These are phyloP conservation scores for Typhlomys cinereus DNA, from an alignment of 2,113 vertebrate genomes.

Conservation along the genomic window DNA sequence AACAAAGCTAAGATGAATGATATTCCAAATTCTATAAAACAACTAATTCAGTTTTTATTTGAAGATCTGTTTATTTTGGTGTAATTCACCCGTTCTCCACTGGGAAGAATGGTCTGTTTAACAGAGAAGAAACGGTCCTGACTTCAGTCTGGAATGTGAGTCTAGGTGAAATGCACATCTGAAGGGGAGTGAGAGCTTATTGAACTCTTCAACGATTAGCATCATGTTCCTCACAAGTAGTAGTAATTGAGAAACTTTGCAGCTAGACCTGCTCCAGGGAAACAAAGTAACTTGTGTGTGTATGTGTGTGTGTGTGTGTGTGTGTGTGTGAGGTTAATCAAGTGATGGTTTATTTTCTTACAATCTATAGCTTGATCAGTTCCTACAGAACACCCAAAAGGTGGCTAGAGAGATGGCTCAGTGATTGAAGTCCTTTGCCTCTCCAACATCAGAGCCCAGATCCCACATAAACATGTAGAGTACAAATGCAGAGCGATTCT, in stretches of 20 bases:
- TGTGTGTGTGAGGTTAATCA: background rate
- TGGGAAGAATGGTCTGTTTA: background rate
- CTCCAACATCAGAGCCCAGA: too few species aligned
- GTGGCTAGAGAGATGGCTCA: too few species aligned
- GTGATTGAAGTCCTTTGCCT: too few species aligned
- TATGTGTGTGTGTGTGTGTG: background rate
- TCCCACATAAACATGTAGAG: too few species aligned
- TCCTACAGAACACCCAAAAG: background rate
- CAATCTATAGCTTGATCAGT: background rate
- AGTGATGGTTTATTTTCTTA: background rate
- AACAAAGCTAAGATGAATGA: background rate
- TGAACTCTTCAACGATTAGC: background rate
- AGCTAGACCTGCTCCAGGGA: background rate
- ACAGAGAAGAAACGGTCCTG: background rate
- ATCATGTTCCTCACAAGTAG: background rate
- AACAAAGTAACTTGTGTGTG: background rate
- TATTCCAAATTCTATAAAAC: background rate
- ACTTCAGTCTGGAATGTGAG: background rate
- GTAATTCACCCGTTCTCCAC: constrained; percentile 16
- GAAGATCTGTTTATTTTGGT: background rate
- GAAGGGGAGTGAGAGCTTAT: background rate
- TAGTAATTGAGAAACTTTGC: background rate
- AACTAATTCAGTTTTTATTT: background rate
- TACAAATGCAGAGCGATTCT: too few species aligned
- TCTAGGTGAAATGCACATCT: background rate